These are phyloP conservation scores for Drosophila gunungcola DNA, from an alignment of 1,140 invertebrate species.

Conservation along the genomic window DNA sequence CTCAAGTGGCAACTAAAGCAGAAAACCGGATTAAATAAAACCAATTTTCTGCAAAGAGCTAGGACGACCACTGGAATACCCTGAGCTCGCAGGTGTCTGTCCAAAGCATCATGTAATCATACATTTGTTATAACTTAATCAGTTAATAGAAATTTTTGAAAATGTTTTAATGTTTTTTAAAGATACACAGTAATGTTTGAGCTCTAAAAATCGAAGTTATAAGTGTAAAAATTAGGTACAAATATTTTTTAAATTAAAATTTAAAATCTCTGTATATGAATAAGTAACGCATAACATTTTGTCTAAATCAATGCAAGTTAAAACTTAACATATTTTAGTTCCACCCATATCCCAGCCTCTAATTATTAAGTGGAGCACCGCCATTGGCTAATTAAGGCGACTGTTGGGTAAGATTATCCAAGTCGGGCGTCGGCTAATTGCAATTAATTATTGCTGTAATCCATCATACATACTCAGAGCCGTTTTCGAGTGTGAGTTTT, in stretches of 20 bases:
- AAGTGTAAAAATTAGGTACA: too few relatives aligned
- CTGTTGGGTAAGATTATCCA: slow-evolving; percentile 33
- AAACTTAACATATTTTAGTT: not conserved
- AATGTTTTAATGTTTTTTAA: too few relatives aligned
- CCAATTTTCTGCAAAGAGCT: slow-evolving; percentile 9
- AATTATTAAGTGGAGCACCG: slow-evolving; percentile 1
- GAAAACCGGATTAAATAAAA: slow-evolving; percentile 49
- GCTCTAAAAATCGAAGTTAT: too few relatives aligned
- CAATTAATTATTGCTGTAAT: slow-evolving; percentile 80
- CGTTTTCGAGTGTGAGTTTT: slow-evolving; percentile 40
- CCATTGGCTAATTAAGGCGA: slow-evolving; percentile 16
- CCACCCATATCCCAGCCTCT: not conserved
- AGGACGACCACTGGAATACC: slow-evolving; percentile 27
- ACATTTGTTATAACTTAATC: too few relatives aligned
- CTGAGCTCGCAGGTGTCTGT: not conserved
- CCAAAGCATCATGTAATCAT: too few relatives aligned
- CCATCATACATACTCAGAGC: slow-evolving; percentile 58
- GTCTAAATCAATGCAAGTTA: not conserved
- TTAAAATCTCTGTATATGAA: too few relatives aligned
- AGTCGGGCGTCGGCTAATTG: slow-evolving; percentile 62
- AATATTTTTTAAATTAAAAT: too few relatives aligned
- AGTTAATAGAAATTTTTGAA: too few relatives aligned
- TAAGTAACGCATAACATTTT: not conserved
- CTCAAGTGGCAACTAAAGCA: slow-evolving; percentile 35
- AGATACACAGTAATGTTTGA: too few relatives aligned